Conservation (phyloP, 2,113 vertebrate species). For the Cavia aperea region DNA sequence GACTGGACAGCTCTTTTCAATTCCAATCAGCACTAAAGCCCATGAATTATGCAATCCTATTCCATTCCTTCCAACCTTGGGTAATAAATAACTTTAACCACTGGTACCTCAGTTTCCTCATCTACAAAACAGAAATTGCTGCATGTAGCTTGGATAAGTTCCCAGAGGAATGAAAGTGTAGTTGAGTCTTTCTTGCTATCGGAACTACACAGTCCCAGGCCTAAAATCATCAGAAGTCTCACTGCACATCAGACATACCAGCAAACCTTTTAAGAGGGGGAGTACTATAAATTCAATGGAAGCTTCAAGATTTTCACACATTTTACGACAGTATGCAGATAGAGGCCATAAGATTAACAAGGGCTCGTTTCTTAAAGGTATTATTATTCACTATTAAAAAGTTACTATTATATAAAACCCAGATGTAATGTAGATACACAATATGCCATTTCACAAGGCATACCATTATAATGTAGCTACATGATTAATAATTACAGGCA, state of each 20-base stretch:
- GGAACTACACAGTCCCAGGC: neutral
- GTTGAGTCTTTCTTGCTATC: neutral
- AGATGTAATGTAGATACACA: conserved; percentile 16
- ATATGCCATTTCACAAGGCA: conserved; percentile 31
- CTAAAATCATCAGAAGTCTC: neutral
- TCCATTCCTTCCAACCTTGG: neutral
- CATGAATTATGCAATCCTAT: neutral
- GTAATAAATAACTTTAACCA: neutral
- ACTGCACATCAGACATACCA: neutral
- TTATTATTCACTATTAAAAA: conserved; percentile 48
- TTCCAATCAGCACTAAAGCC: neutral
- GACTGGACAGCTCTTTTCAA: neutral
- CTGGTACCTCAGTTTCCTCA: neutral
- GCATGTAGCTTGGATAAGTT: neutral
- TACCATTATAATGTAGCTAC: neutral
- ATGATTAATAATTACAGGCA: conserved; percentile 49
- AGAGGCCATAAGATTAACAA: conserved; percentile 25
- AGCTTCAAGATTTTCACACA: neutral
- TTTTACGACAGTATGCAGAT: conserved; percentile 13
- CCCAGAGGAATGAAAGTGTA: neutral
- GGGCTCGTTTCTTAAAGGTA: conserved; percentile 40
- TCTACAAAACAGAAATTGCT: neutral
- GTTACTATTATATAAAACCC: conserved; percentile 42
- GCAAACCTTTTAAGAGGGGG: neutral
- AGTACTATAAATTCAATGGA: neutral